These are phyloP conservation scores for Labeo rohita DNA, from an alignment of 2,113 vertebrate genomes.

Conservation along the genomic window DNA sequence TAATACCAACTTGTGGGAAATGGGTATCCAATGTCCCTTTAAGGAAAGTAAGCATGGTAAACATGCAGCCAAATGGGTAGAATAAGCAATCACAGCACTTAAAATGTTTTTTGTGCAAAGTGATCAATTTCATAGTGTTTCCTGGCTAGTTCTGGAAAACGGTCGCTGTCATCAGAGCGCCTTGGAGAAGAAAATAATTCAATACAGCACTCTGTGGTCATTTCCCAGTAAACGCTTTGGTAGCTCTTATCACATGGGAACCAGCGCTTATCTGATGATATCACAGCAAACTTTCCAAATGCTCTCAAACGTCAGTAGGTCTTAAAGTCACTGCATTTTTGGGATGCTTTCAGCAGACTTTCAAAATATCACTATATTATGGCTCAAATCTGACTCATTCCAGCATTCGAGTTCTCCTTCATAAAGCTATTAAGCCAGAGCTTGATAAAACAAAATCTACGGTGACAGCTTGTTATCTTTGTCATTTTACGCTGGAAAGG, in stretches of 20 bases:
- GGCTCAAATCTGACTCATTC: not conserved
- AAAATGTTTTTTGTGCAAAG: not conserved
- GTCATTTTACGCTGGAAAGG: conserved; percentile 45
- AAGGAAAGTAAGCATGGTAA: not conserved
- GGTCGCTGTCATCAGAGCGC: conserved; percentile 62
- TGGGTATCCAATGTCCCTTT: not conserved
- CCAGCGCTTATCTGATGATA: conserved; percentile 66
- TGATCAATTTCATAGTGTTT: not conserved
- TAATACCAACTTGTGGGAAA: no score
- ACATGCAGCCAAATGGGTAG: not conserved
- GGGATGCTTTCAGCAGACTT: conserved; percentile 17
- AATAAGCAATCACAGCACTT: not conserved
- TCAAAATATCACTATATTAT: not conserved
- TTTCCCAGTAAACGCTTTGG: conserved; percentile 69
- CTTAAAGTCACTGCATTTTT: conserved; percentile 15
- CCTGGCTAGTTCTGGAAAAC: conserved; percentile 28
- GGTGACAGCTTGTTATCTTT: conserved; percentile 52
- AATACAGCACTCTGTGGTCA: conserved; percentile 64
- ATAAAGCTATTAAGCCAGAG: conserved; percentile 53
- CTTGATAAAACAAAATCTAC: conserved; percentile 53
- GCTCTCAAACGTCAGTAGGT: conserved; percentile 11
- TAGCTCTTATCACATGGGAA: conserved; percentile 78
- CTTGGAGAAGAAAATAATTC: conserved; percentile 57
- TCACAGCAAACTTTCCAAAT: conserved; percentile 54
- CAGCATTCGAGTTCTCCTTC: conserved; percentile 19